Evolutionary conservation across 2,888 invertebrate species (phyloP).

Genomic region (Ashinkailepas kermadecensis): DNA sequence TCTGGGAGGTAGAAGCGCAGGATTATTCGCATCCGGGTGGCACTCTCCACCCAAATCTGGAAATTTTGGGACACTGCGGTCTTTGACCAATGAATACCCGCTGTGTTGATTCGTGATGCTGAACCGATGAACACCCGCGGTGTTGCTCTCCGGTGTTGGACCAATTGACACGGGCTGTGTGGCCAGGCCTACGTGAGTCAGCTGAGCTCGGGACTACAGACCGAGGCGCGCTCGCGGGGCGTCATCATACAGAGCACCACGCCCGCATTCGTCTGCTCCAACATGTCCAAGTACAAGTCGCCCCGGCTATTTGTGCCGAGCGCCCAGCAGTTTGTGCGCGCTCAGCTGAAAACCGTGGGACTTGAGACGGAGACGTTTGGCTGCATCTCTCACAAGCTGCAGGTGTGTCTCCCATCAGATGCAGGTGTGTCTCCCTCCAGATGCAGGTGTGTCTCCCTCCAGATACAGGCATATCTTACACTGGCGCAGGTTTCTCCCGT

Average conservation of each 20-base stretch:
- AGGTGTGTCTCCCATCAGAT: conserved; percentile 26
- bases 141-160: too few species aligned
- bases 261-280: conserved; percentile 36
- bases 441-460: background rate
- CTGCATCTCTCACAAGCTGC: conserved; percentile 34
- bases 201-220: conserved; percentile 30
- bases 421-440: background rate
- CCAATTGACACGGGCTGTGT: background rate
- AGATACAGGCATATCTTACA: background rate
- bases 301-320: conserved; percentile 38
- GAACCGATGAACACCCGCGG: too few species aligned
- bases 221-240: conserved; percentile 25
- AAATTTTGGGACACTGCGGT: too few species aligned
- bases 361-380: conserved; percentile 36
- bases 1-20: too few species aligned
- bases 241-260: conserved; percentile 32
- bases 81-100: too few species aligned
- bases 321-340: conserved; percentile 39
- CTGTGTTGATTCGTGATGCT: too few species aligned
- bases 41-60: too few species aligned
- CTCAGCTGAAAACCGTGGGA: conserved; percentile 40
- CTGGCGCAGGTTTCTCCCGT: background rate
- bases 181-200: conserved; percentile 30
- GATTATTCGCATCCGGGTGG: too few species aligned
- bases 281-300: conserved; percentile 34